phyloP scores from a whole-genome alignment of 2,797 vertebrate genomes.

The Hydrolagus colliei region DNA sequence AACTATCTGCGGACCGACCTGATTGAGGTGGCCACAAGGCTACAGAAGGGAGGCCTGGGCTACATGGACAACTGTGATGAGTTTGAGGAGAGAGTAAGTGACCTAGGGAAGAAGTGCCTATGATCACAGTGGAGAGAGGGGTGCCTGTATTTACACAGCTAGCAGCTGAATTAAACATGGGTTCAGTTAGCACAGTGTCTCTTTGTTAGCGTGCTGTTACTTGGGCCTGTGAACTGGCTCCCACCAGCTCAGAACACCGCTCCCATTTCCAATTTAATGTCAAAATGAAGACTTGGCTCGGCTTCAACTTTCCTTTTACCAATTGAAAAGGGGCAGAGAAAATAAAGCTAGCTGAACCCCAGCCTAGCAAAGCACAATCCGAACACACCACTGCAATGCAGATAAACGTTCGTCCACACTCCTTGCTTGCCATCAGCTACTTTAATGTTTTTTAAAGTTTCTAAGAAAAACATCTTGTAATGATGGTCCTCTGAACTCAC shows the following conservation, averaged over 20 bases:
- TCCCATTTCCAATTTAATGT: neutral
- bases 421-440: neutral
- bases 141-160: neutral
- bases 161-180: neutral
- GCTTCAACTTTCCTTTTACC: neutral
- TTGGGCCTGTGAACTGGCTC: neutral
- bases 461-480: neutral
- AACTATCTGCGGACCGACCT: slow-evolving; percentile 84
- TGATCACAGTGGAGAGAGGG: too few relatives aligned
- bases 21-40: slow-evolving; percentile 80
- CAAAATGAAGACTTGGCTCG: neutral
- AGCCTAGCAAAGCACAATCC: neutral
- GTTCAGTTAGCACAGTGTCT: neutral
- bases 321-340: neutral
- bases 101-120: neutral
- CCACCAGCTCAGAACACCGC: neutral
- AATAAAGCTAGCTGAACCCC: neutral
- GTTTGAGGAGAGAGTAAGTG: slow-evolving; percentile 70
- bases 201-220: neutral
- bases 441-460: too few relatives aligned
- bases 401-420: neutral
- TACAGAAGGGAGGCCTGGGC: slow-evolving; percentile 90
- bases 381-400: neutral
- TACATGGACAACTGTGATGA: slow-evolving; percentile 74
- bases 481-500: neutral